A percentile compares a stretch with the other conserved stretches of the same genome.
Evolutionary conservation across 2,797 vertebrate genomes (phyloP).

Genomic region (Loris lydekkerianus): DNA sequence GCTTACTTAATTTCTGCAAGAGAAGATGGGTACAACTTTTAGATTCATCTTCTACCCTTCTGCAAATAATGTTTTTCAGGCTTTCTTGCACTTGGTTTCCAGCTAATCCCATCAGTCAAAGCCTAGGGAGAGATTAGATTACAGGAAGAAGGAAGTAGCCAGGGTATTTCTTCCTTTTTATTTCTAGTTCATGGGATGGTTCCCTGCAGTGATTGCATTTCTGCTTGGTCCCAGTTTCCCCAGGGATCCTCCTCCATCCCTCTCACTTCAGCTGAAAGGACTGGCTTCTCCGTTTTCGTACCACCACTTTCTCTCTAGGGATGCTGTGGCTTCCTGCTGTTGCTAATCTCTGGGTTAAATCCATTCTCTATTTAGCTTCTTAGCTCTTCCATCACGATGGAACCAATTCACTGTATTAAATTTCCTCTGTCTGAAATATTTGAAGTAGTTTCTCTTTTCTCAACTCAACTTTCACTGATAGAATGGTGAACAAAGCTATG

Average conservation of each 20-base stretch:
- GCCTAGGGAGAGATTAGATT: not conserved
- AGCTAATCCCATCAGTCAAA: not conserved
- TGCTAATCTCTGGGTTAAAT: not conserved
- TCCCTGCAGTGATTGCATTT: not conserved
- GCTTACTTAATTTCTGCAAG: not conserved
- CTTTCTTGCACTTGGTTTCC: not conserved
- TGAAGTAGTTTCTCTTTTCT: conserved; percentile 50
- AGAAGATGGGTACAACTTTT: not conserved
- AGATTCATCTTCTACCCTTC: not conserved
- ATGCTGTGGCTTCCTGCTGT: not conserved
- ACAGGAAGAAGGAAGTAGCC: not conserved
- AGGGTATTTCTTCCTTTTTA: not conserved
- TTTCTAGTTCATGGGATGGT: not conserved
- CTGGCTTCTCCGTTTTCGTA: not conserved
- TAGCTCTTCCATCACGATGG: not conserved
- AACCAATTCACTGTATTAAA: not conserved
- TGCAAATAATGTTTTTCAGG: not conserved
- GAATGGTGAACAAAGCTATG: conserved; percentile 63
- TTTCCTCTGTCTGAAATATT: conserved; percentile 49
- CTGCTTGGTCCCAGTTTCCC: not conserved
- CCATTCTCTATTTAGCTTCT: not conserved
- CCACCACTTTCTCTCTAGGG: not conserved
- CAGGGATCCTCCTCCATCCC: not conserved
- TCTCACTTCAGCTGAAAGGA: not conserved
- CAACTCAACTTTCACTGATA: conserved; percentile 18